Percentiles rank a stretch among this genome's conserved stretches.
Conservation (phyloP, 2,113 vertebrate species). For the Colinus virginianus region DNA sequence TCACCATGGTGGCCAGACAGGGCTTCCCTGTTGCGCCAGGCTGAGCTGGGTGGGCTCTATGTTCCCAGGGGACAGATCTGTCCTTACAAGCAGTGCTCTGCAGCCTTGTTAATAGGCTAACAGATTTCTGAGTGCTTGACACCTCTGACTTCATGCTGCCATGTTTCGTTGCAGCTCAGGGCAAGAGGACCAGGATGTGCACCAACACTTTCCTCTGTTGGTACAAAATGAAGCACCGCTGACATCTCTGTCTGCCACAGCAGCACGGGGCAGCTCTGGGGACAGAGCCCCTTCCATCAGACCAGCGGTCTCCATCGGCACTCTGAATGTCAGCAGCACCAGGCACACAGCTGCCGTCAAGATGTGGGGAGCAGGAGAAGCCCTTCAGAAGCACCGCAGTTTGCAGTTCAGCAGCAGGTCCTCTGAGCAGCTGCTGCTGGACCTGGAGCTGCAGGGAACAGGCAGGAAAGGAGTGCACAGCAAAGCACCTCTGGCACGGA, state of each 20-base stretch:
- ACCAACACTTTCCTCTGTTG: background rate
- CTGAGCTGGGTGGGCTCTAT: rapidly evolving
- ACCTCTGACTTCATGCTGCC: background rate
- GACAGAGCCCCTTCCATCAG: background rate
- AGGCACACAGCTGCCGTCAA: background rate
- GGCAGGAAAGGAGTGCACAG: background rate
- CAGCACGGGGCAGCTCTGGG: background rate
- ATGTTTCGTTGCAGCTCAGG: constrained; percentile 59
- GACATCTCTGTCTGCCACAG: background rate
- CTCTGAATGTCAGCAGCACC: constrained; percentile 42
- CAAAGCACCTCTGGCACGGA: constrained; percentile 56
- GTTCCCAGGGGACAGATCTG: background rate
- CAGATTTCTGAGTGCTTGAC: background rate
- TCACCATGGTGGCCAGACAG: rapidly evolving
- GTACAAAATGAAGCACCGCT: background rate
- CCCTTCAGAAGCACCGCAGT: constrained; percentile 70
- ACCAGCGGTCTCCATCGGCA: constrained; percentile 60
- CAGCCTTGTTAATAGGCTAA: background rate
- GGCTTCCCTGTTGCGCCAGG: background rate
- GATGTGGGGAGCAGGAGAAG: background rate
- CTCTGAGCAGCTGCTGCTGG: background rate
- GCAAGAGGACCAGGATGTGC: constrained; percentile 3
- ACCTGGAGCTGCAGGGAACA: background rate
- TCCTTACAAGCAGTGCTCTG: background rate
- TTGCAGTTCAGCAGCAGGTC: constrained; percentile 57